Evolutionary conservation across 2,888 invertebrate genomes (phyloP), one percentile per base, ranked within the genome.

Genomic region (Perizoma affinitatum): DNA sequence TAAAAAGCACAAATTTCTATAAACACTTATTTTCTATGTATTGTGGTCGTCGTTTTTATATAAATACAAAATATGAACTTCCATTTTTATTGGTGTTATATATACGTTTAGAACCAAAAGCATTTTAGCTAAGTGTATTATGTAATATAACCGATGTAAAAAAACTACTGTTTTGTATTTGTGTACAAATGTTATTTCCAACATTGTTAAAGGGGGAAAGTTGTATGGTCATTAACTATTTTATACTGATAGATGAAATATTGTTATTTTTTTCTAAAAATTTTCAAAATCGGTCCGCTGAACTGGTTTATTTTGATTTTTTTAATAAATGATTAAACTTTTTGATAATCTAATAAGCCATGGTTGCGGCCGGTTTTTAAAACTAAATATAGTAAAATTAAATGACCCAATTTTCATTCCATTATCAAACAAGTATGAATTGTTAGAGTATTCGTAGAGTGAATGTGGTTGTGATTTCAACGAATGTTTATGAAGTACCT

Each of bases 1-100:
- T 61, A 71, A 75, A 80, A 78, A 64, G 90, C 90, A 90, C 90
- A 90, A 89, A 89, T 79, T 83, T 82, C 80, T 79, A 76, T 70
- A 55, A 77, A 80, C 83, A 83, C 80, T 78, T 78, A 73, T 80
- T 84, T 85, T 80, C 80, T 83, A 79, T 80, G 73, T 78, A 79
- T 78, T 65, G 82, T 83, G 80, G 78, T 77, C 45, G 82, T 83
- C 77, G 73, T 80, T 82, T 81, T 83, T 83, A 77, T 82, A 74
- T 22, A 22, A 22, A 22, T 71, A 71, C 57, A 64, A 66, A 59
- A 53, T 64, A 61, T 62, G 66, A 67, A 80, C 78, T 79, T 79
- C 80, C 76, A 81, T 80, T 78, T 79, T 74, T 82, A 84, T 82
- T 75, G 72, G 74, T 84, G 82, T 84, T 76, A 84, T 88, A 84